A percentile compares a stretch with the other conserved stretches of the same genome.
Conservation (phyloP, 2,888 invertebrate genomes). For the Crossocerus cetratus region DNA sequence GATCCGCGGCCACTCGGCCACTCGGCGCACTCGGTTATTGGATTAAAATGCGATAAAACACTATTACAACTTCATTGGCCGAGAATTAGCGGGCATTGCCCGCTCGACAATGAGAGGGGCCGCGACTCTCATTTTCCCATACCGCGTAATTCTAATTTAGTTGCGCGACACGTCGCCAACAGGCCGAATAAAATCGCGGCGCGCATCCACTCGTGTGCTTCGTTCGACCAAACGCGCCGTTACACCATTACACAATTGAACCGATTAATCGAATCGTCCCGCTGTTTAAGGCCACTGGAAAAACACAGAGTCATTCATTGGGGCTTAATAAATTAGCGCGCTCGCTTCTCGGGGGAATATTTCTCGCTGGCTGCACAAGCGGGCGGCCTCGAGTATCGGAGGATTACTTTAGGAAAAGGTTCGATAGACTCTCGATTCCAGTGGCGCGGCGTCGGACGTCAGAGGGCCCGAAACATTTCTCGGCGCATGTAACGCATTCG, state of each 20-base stretch:
- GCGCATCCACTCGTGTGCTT: neutral
- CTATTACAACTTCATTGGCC: constrained; percentile 67
- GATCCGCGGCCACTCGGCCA: neutral
- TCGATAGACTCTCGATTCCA: too few species aligned
- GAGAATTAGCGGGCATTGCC: constrained; percentile 45
- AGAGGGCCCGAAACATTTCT: too few species aligned
- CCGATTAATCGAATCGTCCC: constrained; percentile 6
- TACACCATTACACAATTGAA: neutral
- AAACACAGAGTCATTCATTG: too few species aligned
- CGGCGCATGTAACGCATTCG: too few species aligned
- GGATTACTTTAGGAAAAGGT: too few species aligned
- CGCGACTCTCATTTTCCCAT: constrained; percentile 37
- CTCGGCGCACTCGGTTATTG: constrained; percentile 48
- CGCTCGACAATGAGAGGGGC: constrained; percentile 29
- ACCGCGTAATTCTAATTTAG: constrained; percentile 45
- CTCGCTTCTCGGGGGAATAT: too few species aligned
- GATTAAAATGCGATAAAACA: constrained; percentile 70
- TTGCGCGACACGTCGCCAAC: constrained; percentile 36
- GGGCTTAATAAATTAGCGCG: too few species aligned
- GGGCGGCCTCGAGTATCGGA: too few species aligned
- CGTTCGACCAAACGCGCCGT: constrained; percentile 24
- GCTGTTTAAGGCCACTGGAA: neutral
- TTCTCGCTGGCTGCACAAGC: too few species aligned
- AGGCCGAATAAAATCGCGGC: constrained; percentile 39
- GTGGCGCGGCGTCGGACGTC: too few species aligned